These are phyloP conservation scores for Rhodinocichla rosea DNA, from an alignment of 2,113 vertebrate genomes.

Conservation along the genomic window DNA sequence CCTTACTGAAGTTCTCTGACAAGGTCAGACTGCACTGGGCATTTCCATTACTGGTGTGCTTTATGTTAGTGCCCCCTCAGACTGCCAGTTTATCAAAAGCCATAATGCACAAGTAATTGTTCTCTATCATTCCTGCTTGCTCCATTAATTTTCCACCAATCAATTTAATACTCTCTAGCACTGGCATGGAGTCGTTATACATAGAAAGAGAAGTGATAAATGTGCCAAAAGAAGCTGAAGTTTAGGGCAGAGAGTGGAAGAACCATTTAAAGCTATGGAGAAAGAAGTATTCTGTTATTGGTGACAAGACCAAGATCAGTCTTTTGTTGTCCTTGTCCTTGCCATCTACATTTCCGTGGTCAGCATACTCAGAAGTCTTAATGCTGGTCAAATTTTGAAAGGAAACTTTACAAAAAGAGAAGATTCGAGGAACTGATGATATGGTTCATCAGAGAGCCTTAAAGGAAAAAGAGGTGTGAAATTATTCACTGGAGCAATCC, in stretches of 20 bases:
- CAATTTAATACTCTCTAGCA: background rate
- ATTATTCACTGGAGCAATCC: background rate
- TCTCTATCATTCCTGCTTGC: background rate
- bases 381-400: background rate
- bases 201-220: background rate
- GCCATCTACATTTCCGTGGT: background rate
- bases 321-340: background rate
- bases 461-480: background rate
- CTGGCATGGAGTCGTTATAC: background rate
- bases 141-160: slow-evolving; percentile 14
- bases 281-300: background rate
- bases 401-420: background rate
- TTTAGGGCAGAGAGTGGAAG: background rate
- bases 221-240: background rate
- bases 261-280: background rate
- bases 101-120: background rate
- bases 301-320: background rate
- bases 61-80: background rate
- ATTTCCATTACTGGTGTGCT: background rate
- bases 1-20: background rate
- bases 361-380: background rate
- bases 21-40: background rate
- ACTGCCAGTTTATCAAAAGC: background rate
- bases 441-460: background rate
- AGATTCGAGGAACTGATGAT: background rate